Conservation (phyloP, 2,888 invertebrate genomes). For the Chrysolina haemoptera region DNA sequence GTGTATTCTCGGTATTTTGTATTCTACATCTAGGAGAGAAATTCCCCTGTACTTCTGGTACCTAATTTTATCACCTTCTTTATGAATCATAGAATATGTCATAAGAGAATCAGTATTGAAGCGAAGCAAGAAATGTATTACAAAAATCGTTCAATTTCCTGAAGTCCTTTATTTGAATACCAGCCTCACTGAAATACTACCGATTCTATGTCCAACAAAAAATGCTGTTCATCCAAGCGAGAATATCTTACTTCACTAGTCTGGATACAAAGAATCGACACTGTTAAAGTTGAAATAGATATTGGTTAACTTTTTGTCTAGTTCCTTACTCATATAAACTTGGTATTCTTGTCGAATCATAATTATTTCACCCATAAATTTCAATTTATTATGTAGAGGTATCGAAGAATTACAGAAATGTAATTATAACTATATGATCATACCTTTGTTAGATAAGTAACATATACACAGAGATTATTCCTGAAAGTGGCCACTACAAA, state of each 20-base stretch:
- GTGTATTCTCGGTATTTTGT: too few relatives aligned
- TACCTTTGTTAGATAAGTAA: too few relatives aligned
- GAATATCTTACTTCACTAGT: not conserved
- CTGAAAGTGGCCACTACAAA: too few relatives aligned
- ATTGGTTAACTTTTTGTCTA: not conserved
- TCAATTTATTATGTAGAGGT: too few relatives aligned
- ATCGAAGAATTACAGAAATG: too few relatives aligned
- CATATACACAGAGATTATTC: too few relatives aligned
- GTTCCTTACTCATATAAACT: not conserved
- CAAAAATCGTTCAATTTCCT: not conserved
- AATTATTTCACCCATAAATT: not conserved
- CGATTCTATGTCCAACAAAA: not conserved
- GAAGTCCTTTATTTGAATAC: not conserved
- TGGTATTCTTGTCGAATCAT: not conserved
- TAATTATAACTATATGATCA: too few relatives aligned
- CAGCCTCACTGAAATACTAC: not conserved
- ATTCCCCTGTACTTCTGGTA: too few relatives aligned
- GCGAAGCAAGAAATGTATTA: not conserved
- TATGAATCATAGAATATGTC: too few relatives aligned
- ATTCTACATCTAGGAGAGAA: too few relatives aligned
- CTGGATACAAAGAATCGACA: not conserved
- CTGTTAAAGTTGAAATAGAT: not conserved
- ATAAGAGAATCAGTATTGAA: too few relatives aligned
- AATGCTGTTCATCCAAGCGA: conserved; percentile 9
- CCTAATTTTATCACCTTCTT: too few relatives aligned